A percentile compares a stretch with the other conserved stretches of the same genome.
Evolutionary conservation across 1,140 invertebrate genomes (phyloP).

Genomic region (Pissodes strobi): DNA sequence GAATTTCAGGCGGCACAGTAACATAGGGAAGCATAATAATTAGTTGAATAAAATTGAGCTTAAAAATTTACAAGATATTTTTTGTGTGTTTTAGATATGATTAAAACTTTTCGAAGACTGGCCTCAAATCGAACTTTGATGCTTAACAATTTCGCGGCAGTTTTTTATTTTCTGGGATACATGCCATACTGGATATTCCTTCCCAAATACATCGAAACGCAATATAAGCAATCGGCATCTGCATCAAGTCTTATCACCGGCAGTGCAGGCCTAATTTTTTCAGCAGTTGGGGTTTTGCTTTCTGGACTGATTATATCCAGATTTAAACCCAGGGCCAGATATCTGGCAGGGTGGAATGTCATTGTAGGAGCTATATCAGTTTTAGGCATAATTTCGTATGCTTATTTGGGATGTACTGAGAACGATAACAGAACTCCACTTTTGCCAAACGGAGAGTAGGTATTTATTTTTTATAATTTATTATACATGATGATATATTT

Average conservation of each 20-base stretch:
- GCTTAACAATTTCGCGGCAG: slow-evolving; percentile 69
- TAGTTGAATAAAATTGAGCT: too few relatives aligned
- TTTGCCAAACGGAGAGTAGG: slow-evolving; percentile 57
- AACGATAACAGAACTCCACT: slow-evolving; percentile 61
- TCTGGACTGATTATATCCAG: slow-evolving; percentile 71
- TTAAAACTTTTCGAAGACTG: slow-evolving; percentile 66
- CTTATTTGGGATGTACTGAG: slow-evolving; percentile 70
- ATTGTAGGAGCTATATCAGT: slow-evolving; percentile 68
- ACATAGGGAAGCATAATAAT: too few relatives aligned
- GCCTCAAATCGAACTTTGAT: slow-evolving; percentile 69
- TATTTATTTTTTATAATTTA: slow-evolving; percentile 10
- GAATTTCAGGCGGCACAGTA: too few relatives aligned
- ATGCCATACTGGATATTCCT: slow-evolving; percentile 77
- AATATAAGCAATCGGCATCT: slow-evolving; percentile 74
- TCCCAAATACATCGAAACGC: slow-evolving; percentile 77
- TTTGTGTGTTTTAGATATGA: slow-evolving; percentile 66
- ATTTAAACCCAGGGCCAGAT: slow-evolving; percentile 70
- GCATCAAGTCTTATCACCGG: slow-evolving; percentile 71
- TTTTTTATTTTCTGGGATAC: slow-evolving; percentile 73
- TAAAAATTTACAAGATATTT: too few relatives aligned
- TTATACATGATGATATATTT: too few relatives aligned
- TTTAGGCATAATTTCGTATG: slow-evolving; percentile 67
- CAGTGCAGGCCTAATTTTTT: slow-evolving; percentile 71
- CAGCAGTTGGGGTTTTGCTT: slow-evolving; percentile 70
- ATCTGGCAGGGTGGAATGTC: slow-evolving; percentile 75